Conservation (phyloP, 1,140 invertebrate genomes). For the Sarcophaga bullata region DNA sequence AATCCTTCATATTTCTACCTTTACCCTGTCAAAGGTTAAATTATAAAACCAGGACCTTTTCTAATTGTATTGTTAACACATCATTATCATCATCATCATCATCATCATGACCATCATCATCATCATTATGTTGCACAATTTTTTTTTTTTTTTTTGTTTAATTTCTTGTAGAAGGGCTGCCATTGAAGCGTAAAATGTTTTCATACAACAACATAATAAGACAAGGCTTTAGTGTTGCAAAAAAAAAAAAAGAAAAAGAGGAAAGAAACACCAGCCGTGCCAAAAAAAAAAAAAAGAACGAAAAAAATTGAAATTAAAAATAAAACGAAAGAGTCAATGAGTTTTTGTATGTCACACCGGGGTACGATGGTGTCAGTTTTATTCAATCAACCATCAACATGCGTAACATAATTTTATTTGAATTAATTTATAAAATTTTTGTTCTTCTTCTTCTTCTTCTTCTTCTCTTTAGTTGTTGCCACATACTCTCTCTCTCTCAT, state of each 20-base stretch:
- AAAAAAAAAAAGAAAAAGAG: not conserved
- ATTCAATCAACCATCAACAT: constrained; percentile 31
- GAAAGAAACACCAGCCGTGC: constrained; percentile 15
- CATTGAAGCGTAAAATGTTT: constrained; percentile 20
- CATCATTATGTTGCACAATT: not conserved
- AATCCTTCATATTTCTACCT: not conserved
- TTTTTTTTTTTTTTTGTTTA: not conserved
- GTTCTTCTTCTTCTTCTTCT: too few species aligned
- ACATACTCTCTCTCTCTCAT: not conserved
- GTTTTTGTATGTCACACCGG: not conserved
- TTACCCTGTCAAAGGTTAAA: not conserved
- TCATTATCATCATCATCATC: too few species aligned
- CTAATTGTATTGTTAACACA: not conserved
- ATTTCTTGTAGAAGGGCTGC: not conserved
- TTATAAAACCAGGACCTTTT: not conserved
- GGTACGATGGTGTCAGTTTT: constrained; percentile 22
- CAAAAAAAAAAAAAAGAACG: not conserved
- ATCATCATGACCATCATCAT: not conserved
- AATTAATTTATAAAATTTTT: constrained; percentile 34
- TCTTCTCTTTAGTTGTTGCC: not conserved
- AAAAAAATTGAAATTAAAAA: not conserved
- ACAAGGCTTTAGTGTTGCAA: not conserved
- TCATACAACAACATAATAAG: not conserved
- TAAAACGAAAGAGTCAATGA: constrained; percentile 8
- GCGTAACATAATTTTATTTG: constrained; percentile 34